phyloP scores from a whole-genome alignment of 2,113 vertebrate species.

The Onychostoma macrolepis region DNA sequence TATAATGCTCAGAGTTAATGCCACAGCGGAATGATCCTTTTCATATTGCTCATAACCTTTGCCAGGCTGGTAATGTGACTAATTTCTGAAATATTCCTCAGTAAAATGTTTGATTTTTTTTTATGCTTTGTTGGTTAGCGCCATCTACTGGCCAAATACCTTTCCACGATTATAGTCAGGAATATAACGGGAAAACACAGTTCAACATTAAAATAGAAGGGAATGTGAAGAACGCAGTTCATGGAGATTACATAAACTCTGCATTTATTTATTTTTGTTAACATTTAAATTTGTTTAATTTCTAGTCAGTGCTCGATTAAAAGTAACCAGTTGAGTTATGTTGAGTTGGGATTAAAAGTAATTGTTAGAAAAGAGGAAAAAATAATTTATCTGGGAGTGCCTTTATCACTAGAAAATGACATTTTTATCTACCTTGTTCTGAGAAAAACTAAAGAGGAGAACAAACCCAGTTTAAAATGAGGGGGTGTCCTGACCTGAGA shows the following conservation, averaged over 20 bases:
- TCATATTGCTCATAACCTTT: neutral
- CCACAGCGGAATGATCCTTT: neutral
- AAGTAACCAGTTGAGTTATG: neutral
- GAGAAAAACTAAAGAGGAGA: neutral
- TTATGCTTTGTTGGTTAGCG: neutral
- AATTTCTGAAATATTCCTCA: neutral
- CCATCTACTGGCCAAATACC: slow-evolving; percentile 2
- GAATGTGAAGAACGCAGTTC: neutral
- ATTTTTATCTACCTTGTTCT: neutral
- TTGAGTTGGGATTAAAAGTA: neutral
- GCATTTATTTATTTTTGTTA: neutral
- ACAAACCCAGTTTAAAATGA: neutral
- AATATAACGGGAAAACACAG: neutral
- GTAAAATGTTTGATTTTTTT: neutral
- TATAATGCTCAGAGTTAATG: neutral
- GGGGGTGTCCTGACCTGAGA: neutral
- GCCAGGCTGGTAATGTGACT: neutral
- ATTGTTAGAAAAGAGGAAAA: neutral
- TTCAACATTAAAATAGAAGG: neutral
- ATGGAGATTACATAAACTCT: neutral
- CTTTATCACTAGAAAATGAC: neutral
- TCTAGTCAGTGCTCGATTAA: neutral
- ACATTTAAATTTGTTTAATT: neutral
- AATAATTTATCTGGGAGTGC: neutral
- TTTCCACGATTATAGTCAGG: neutral